phyloP scores from a whole-genome alignment of 2,888 invertebrate genomes.

The Melipona bicolor region DNA sequence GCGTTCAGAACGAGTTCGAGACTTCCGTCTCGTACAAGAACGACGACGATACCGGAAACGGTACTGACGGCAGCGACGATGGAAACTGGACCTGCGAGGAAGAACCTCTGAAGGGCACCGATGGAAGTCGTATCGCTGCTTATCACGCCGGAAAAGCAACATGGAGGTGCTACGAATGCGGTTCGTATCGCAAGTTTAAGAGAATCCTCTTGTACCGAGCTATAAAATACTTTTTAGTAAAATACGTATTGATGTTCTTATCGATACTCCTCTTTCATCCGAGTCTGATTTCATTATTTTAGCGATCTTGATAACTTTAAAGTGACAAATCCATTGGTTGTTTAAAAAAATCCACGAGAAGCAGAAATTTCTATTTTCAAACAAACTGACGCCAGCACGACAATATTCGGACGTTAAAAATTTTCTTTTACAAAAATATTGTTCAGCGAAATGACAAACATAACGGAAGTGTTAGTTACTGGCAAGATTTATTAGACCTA shows the following conservation, averaged over 20 bases:
- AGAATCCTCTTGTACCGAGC: too few species aligned
- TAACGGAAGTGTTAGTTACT: not conserved
- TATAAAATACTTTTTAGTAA: too few species aligned
- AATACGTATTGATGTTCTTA: too few species aligned
- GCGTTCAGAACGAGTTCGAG: conserved; percentile 83
- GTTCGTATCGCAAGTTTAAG: conserved; percentile 66
- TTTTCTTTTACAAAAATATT: too few species aligned
- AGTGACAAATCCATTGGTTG: too few species aligned
- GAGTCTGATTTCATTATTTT: too few species aligned
- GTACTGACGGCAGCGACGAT: conserved; percentile 80
- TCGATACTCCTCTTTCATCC: too few species aligned
- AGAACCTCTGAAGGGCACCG: conserved; percentile 81
- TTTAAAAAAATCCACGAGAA: too few species aligned
- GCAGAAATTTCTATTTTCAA: too few species aligned
- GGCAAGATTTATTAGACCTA: not conserved
- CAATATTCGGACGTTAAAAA: too few species aligned
- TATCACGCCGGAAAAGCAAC: conserved; percentile 81
- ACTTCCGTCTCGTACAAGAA: conserved; percentile 80
- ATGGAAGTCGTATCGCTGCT: conserved; percentile 82
- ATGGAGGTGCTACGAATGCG: conserved; percentile 83
- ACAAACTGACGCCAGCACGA: too few species aligned
- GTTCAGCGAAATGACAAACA: not conserved
- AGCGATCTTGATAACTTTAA: too few species aligned
- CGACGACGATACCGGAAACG: conserved; percentile 81
- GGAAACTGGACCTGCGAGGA: conserved; percentile 83